Evolutionary conservation across 2,113 vertebrate genomes (phyloP).

Genomic region (Amphiprion ocellaris): DNA sequence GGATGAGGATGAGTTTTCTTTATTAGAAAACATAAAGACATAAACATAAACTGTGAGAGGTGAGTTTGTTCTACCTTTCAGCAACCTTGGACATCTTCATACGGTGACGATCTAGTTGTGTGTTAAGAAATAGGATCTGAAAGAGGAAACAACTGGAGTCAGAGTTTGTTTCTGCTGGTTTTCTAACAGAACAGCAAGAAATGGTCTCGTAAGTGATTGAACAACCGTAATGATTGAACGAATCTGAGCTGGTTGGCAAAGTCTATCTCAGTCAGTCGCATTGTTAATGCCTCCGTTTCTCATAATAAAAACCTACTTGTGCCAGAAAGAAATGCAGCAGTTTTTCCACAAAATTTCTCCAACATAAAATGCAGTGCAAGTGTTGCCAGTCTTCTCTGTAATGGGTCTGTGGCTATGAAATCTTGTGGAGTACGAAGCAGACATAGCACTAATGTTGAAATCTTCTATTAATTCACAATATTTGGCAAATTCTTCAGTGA

Average conservation of each 20-base stretch:
- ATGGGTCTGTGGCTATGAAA: slow-evolving; percentile 1
- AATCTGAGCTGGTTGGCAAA: not conserved
- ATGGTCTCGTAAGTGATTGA: not conserved
- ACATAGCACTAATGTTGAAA: not conserved
- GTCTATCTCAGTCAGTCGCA: not conserved
- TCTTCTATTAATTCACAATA: not conserved
- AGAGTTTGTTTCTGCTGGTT: not conserved
- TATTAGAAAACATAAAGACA: no score
- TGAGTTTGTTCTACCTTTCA: slow-evolving; percentile 88
- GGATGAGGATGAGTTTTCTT: no score
- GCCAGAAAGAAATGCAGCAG: not conserved
- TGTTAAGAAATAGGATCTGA: slow-evolving; percentile 95
- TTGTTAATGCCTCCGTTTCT: not conserved
- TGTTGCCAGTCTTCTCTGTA: not conserved
- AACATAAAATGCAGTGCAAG: not conserved
- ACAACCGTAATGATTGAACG: not conserved
- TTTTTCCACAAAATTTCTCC: not conserved
- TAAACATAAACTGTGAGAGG: no score
- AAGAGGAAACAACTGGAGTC: slow-evolving; percentile 19
- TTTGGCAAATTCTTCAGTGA: not conserved
- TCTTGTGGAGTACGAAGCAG: not conserved
- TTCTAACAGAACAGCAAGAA: not conserved
- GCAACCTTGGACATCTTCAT: slow-evolving; percentile 99
- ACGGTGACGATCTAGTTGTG: slow-evolving; percentile 96
- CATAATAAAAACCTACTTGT: not conserved